Conservation (phyloP, 1,140 invertebrate genomes). For the Hetaerina americana region DNA sequence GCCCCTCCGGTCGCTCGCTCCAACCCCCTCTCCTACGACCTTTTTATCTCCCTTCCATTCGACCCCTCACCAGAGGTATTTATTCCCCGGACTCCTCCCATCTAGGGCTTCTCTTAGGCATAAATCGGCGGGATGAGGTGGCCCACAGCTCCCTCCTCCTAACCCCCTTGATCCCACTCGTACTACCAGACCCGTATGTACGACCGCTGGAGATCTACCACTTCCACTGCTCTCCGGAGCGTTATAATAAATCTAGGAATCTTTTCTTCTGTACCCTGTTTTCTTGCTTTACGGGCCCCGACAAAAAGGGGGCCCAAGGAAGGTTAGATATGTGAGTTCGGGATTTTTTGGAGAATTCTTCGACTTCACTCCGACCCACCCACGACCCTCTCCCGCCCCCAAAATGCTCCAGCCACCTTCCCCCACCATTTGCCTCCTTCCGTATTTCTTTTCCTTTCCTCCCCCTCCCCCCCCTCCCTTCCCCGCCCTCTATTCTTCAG, state of each 20-base stretch:
- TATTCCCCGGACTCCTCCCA: background rate
- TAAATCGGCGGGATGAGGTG: background rate
- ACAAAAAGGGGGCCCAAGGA: background rate
- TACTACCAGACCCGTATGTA: no score
- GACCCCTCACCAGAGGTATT: background rate
- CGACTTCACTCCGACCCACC: no score
- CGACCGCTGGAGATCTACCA: no score
- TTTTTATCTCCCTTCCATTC: background rate
- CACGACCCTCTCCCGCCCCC: no score
- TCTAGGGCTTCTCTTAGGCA: background rate
- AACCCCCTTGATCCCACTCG: no score
- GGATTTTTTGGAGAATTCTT: no score
- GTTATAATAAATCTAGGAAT: background rate
- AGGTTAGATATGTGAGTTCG: background rate
- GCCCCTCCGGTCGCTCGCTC: background rate
- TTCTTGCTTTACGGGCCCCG: background rate
- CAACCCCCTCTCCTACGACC: no score
- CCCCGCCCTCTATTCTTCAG: background rate
- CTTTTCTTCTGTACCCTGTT: background rate
- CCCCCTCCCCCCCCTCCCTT: background rate
- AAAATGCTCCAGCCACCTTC: no score
- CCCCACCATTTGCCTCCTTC: no score
- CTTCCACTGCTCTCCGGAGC: background rate
- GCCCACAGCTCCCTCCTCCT: background rate
- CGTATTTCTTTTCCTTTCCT: no score